phyloP scores from a whole-genome alignment of 2,888 invertebrate species.

The Thysanoteuthis rhombus region DNA sequence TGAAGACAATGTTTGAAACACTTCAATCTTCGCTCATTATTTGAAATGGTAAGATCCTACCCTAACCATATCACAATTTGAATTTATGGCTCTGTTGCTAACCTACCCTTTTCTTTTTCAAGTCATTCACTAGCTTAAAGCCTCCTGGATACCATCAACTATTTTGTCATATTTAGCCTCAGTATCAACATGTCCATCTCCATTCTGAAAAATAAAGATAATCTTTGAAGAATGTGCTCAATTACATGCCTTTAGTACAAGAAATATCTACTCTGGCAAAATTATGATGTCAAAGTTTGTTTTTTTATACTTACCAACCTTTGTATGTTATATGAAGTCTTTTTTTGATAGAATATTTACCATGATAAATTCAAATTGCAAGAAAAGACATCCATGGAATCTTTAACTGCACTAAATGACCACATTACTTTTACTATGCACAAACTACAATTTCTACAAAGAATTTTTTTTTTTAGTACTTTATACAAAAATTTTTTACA shows the following conservation, averaged over 20 bases:
- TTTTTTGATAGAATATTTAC: not conserved
- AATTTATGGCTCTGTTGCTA: not conserved
- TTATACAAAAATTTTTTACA: too few species aligned
- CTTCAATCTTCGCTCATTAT: too few species aligned
- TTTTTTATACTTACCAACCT: too few species aligned
- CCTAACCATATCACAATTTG: too few species aligned
- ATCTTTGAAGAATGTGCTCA: not conserved
- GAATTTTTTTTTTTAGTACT: too few species aligned
- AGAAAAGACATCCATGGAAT: not conserved
- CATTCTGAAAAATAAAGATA: constrained; percentile 34
- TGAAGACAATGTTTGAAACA: too few species aligned
- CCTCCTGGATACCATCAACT: not conserved
- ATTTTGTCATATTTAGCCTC: constrained; percentile 32
- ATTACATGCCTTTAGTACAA: not conserved
- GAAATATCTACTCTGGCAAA: too few species aligned
- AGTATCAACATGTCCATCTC: constrained; percentile 37
- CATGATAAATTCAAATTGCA: too few species aligned
- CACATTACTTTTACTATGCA: too few species aligned
- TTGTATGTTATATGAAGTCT: not conserved
- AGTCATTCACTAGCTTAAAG: not conserved
- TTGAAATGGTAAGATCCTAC: too few species aligned
- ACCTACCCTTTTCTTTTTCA: not conserved
- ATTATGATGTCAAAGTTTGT: too few species aligned
- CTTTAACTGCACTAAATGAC: not conserved
- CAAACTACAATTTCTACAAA: too few species aligned